A percentile compares a stretch with the other conserved stretches of the same genome.
These are phyloP conservation scores for Melanostoma scalare DNA, from an alignment of 2,888 invertebrate species.

Conservation along the genomic window DNA sequence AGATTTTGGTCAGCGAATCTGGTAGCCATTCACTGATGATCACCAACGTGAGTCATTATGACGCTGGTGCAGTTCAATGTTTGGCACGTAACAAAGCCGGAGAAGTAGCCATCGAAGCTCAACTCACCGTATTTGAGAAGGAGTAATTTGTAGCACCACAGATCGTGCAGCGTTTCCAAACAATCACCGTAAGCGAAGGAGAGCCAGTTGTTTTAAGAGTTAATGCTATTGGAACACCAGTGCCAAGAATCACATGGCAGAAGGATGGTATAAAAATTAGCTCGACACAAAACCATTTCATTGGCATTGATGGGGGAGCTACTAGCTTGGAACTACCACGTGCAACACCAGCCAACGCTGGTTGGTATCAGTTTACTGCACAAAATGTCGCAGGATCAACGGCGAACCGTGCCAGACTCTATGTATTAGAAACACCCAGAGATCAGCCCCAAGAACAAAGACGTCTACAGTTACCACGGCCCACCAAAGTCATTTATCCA, in stretches of 20 bases:
- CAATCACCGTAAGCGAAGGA: constrained; percentile 95
- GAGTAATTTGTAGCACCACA: constrained; percentile 97
- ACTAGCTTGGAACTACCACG: constrained; percentile 94
- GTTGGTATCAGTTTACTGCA: constrained; percentile 99
- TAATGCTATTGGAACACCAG: constrained; percentile 95
- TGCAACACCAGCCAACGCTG: constrained; percentile 93
- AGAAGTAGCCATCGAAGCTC: constrained; percentile 94
- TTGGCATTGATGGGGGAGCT: constrained; percentile 93
- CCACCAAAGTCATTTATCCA: constrained; percentile 96
- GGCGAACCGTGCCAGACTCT: constrained; percentile 96
- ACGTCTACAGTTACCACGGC: constrained; percentile 95
- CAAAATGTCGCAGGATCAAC: constrained; percentile 99
- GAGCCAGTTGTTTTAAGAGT: constrained; percentile 95
- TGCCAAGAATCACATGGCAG: constrained; percentile 98
- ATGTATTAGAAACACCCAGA: constrained; percentile 90
- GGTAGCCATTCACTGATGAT: constrained; percentile 99
- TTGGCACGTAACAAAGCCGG: constrained; percentile 97
- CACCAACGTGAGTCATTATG: constrained; percentile 91
- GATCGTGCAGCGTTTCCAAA: constrained; percentile 97
- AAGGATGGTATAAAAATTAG: constrained; percentile 95
- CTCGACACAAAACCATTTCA: constrained; percentile 90
- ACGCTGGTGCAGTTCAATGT: constrained; percentile 95
- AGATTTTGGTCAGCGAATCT: constrained; percentile 97
- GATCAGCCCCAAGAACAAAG: constrained; percentile 92
- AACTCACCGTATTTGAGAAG: constrained; percentile 92